Percentiles rank a stretch among this genome's conserved stretches.
Conservation (phyloP, 2,113 vertebrate species). For the Oreamnos americanus region DNA sequence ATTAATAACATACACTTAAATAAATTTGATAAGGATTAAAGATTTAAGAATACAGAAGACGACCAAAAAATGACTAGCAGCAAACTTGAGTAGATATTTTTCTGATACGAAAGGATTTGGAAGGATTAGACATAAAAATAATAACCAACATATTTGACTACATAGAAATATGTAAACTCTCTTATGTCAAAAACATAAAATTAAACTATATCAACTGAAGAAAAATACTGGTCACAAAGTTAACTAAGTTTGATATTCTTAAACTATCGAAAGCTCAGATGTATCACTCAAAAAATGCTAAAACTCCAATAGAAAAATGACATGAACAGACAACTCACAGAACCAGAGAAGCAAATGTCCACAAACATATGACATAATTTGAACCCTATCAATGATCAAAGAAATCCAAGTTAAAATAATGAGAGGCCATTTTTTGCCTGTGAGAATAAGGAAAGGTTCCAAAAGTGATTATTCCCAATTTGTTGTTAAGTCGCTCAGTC, state of each 20-base stretch:
- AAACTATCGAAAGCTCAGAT: not conserved
- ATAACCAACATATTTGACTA: not conserved
- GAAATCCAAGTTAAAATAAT: conserved; percentile 11
- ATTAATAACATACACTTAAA: not conserved
- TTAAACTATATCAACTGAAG: not conserved
- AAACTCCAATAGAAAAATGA: not conserved
- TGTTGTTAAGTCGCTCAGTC: not conserved
- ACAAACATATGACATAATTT: not conserved
- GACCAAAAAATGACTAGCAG: not conserved
- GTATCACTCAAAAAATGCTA: not conserved
- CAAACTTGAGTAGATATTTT: not conserved
- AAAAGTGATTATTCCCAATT: not conserved
- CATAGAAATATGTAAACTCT: not conserved
- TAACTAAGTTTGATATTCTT: conserved; percentile 18
- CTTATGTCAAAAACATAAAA: not conserved
- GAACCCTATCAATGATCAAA: not conserved
- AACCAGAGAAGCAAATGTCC: not conserved
- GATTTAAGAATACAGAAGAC: not conserved
- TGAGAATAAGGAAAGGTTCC: not conserved
- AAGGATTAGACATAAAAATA: not conserved
- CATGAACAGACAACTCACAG: not conserved
- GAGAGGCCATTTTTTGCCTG: not conserved
- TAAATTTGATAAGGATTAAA: conserved; percentile 12
- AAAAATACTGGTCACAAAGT: not conserved
- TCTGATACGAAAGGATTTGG: not conserved